A percentile compares a stretch with the other conserved stretches of the same genome.
Evolutionary conservation across 2,888 invertebrate species (phyloP).

Genomic region (Lasioglossum oenotherae): DNA sequence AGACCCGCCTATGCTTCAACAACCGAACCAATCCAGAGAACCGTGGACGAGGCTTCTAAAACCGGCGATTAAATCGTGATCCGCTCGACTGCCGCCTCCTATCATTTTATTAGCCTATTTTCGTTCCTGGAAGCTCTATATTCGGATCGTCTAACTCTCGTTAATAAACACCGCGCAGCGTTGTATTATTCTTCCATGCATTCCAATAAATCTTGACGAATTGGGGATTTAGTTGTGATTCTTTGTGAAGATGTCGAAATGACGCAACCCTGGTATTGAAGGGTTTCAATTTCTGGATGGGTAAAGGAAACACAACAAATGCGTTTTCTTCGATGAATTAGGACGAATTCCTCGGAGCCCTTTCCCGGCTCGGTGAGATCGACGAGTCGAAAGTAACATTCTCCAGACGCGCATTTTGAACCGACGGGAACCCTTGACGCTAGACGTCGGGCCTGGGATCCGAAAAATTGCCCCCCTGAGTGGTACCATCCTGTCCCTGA

Average conservation of each 20-base stretch:
- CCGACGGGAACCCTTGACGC: conserved; percentile 76
- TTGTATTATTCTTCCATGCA: background rate
- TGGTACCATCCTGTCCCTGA: background rate
- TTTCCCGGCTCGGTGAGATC: conserved; percentile 54
- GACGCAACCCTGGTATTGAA: conserved; percentile 2
- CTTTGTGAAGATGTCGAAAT: conserved; percentile 15
- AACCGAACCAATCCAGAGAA: conserved; percentile 74
- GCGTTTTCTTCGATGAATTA: conserved; percentile 70
- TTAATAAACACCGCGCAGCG: background rate
- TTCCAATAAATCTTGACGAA: background rate
- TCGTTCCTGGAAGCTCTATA: background rate
- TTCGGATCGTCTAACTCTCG: background rate
- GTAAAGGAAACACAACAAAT: conserved; percentile 76
- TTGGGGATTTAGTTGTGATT: conserved; percentile 1
- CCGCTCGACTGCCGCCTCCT: conserved; percentile 22
- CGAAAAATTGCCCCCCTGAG: conserved; percentile 56
- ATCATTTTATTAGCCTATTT: background rate
- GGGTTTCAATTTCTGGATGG: conserved; percentile 60
- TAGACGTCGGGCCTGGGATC: conserved; percentile 45
- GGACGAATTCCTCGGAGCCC: conserved; percentile 65
- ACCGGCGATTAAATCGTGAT: conserved; percentile 60
- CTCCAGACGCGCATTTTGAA: conserved; percentile 76
- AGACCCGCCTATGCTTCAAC: conserved; percentile 78
- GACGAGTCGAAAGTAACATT: conserved; percentile 74
- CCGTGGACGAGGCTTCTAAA: conserved; percentile 57